A percentile compares a stretch with the other conserved stretches of the same genome.
These are phyloP conservation scores for Caenorhabditis sinica DNA, from an alignment of 2,888 invertebrate species.

Conservation along the genomic window DNA sequence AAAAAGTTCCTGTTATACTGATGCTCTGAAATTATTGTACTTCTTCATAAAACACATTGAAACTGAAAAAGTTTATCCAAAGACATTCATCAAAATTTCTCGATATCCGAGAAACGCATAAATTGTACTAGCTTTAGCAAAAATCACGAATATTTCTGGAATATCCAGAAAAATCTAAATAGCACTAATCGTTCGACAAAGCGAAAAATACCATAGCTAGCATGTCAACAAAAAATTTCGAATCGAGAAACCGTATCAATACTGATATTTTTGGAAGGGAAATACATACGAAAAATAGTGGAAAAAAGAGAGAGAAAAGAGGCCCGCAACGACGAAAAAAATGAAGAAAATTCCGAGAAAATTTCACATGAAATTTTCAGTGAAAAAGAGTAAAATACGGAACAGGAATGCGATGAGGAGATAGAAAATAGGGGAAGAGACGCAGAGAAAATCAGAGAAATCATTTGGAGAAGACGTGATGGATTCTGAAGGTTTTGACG, in stretches of 20 bases:
- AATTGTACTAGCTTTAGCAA: background rate
- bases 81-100: no score
- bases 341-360: background rate
- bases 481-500: constrained; percentile 17
- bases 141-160: background rate
- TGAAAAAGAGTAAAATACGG: constrained; percentile 49
- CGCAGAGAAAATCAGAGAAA: constrained; percentile 32
- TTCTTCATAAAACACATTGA: no score
- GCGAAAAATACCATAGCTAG: constrained; percentile 3
- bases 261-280: no score
- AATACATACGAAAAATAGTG: no score
- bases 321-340: constrained; percentile 48
- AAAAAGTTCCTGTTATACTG: no score
- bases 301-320: background rate
- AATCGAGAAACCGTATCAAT: constrained; percentile 15
- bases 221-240: background rate
- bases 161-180: background rate
- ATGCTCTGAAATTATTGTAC: no score
- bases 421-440: constrained; percentile 49
- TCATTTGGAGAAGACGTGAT: background rate
- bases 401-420: constrained; percentile 58
- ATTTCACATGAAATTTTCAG: constrained; percentile 26
- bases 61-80: no score
- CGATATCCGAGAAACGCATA: background rate
- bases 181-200: constrained; percentile 20